phyloP scores from a whole-genome alignment of 2,888 invertebrate genomes.

The Ditula angustiorana region DNA sequence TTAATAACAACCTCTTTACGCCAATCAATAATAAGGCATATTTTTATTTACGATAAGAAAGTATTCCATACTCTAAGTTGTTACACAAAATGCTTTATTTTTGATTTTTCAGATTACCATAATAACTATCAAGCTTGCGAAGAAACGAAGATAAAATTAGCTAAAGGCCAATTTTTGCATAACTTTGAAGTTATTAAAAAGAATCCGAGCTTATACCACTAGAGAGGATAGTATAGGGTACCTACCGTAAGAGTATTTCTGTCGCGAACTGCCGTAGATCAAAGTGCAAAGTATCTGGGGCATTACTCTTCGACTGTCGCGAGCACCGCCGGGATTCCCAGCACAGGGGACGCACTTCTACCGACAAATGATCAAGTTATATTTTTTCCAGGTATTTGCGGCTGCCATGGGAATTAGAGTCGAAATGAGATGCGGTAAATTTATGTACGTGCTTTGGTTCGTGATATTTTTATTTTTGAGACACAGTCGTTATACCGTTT shows the following conservation, averaged over 20 bases:
- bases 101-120: too few relatives aligned
- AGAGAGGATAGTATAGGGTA: constrained; percentile 39
- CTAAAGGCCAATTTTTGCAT: too few relatives aligned
- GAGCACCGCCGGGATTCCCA: constrained; percentile 53
- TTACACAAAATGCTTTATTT: too few relatives aligned
- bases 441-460: constrained; percentile 12
- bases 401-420: constrained; percentile 25
- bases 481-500: too few relatives aligned
- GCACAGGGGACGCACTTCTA: constrained; percentile 22
- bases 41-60: too few relatives aligned
- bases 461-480: constrained; percentile 7
- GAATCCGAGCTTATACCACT: constrained; percentile 16
- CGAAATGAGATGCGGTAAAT: constrained; percentile 33
- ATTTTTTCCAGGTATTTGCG: constrained; percentile 34
- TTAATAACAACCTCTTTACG: too few relatives aligned
- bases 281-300: constrained; percentile 69
- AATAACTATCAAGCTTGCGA: too few relatives aligned
- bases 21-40: too few relatives aligned
- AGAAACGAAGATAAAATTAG: too few relatives aligned
- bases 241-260: constrained; percentile 49
- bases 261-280: constrained; percentile 62
- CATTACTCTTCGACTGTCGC: constrained; percentile 67
- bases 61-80: too few relatives aligned
- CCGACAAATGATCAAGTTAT: constrained; percentile 38
- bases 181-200: constrained; percentile 19